Evolutionary conservation across 2,888 invertebrate species (phyloP).

Genomic region (Drosophila merina): DNA sequence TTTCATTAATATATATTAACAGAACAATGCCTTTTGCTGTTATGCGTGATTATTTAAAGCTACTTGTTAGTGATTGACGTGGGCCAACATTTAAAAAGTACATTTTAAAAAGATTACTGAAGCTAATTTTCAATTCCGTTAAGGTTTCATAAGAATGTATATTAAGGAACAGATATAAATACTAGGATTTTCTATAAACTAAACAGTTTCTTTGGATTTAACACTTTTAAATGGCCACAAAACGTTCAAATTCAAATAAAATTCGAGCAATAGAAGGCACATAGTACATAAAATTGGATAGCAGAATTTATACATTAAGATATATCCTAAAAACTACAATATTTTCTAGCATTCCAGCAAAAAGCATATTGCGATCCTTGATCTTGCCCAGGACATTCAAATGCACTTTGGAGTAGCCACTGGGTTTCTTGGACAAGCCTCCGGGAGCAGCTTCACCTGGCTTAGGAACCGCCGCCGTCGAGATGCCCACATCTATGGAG

Average conservation of each 20-base stretch:
- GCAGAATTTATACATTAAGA: too few species aligned
- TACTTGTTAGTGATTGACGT: neutral
- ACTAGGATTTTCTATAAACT: neutral
- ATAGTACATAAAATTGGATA: constrained; percentile 1
- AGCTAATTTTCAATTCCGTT: neutral
- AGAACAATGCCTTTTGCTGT: constrained; percentile 19
- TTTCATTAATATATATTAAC: constrained; percentile 6
- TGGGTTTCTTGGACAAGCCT: constrained; percentile 69
- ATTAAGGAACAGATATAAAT: constrained; percentile 1
- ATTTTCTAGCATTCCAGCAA: too few species aligned
- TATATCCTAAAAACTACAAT: too few species aligned
- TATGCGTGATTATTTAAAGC: neutral
- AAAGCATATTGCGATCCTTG: constrained; percentile 79
- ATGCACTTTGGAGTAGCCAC: constrained; percentile 83
- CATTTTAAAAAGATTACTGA: neutral
- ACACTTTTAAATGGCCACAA: constrained; percentile 1
- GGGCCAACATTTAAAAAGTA: neutral
- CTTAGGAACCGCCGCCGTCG: constrained; percentile 40
- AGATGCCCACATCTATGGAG: constrained; percentile 65
- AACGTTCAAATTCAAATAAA: neutral
- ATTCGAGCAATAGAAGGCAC: constrained; percentile 2
- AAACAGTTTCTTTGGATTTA: constrained; percentile 1
- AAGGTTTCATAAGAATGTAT: neutral
- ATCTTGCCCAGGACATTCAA: constrained; percentile 84
- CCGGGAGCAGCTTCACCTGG: constrained; percentile 44